Conservation (phyloP, 2,888 invertebrate genomes). For the Neria commutata region DNA sequence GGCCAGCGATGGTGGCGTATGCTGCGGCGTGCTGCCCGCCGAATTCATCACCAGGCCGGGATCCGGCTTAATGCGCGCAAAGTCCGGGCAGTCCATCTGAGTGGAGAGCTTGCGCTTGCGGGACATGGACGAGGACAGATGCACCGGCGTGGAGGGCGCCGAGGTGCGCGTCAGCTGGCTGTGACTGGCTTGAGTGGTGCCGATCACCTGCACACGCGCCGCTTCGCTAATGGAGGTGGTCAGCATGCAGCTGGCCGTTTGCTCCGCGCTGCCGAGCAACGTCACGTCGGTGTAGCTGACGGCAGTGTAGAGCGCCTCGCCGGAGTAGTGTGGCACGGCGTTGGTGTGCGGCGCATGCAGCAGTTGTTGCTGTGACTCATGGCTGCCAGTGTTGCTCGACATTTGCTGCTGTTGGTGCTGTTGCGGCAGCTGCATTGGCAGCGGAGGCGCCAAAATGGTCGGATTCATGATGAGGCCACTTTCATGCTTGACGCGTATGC, state of each 20-base stretch:
- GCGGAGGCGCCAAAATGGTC: conserved; percentile 38
- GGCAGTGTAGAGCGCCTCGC: conserved; percentile 8
- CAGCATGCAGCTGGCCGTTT: conserved; percentile 45
- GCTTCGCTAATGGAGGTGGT: conserved; percentile 45
- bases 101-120: conserved; percentile 58
- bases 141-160: conserved; percentile 50
- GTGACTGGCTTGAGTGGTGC: conserved; percentile 45
- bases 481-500: conserved; percentile 48
- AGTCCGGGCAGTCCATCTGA: conserved; percentile 52
- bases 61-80: conserved; percentile 50
- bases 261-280: conserved; percentile 13
- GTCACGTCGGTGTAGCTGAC: conserved; percentile 41
- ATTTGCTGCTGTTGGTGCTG: conserved; percentile 27
- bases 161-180: conserved; percentile 44
- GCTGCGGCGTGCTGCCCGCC: not conserved
- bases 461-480: conserved; percentile 47
- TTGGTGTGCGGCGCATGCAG: conserved; percentile 3
- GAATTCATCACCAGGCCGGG: conserved; percentile 51
- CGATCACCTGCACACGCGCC: conserved; percentile 50
- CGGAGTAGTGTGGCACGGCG: not conserved
- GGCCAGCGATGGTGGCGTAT: conserved; percentile 7
- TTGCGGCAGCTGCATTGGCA: conserved; percentile 37
- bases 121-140: conserved; percentile 38
- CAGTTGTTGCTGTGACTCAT: not conserved
- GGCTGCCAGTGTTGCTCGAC: not conserved